Evolutionary conservation across 2,797 vertebrate genomes (phyloP).

Genomic region (Pelodytes ibericus): DNA sequence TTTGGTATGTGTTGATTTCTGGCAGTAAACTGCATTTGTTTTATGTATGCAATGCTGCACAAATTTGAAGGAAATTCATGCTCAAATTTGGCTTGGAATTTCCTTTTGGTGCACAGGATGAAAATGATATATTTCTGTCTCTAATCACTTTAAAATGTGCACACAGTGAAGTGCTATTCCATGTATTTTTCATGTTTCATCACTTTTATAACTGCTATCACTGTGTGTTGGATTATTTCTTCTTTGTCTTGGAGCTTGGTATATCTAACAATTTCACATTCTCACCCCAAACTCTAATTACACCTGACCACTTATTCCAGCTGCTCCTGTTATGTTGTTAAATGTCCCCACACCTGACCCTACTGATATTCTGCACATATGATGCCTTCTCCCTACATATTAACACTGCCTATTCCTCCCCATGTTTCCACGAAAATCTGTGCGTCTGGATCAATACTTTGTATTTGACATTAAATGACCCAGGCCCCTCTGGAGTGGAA

Average conservation of each 20-base stretch:
- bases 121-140: too few relatives aligned
- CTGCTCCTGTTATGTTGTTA: slow-evolving; percentile 2
- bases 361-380: slow-evolving; percentile 2
- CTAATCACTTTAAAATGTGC: too few relatives aligned
- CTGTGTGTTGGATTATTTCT: too few relatives aligned
- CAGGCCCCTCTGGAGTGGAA: not conserved
- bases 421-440: not conserved
- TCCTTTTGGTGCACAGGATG: too few relatives aligned
- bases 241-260: not conserved
- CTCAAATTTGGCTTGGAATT: too few relatives aligned
- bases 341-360: slow-evolving; percentile 3
- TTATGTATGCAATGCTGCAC: too few relatives aligned
- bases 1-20: too few relatives aligned
- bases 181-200: too few relatives aligned
- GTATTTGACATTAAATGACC: slow-evolving; percentile 4
- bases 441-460: slow-evolving; percentile 3
- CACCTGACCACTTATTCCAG: slow-evolving; percentile 5
- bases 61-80: too few relatives aligned
- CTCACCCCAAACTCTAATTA: not conserved
- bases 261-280: not conserved
- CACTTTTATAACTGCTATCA: too few relatives aligned
- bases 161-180: too few relatives aligned
- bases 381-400: not conserved
- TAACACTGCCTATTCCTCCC: not conserved
- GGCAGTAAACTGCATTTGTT: too few relatives aligned